These are phyloP conservation scores for Lagopus muta DNA, from an alignment of 2,113 vertebrate species.

Conservation along the genomic window DNA sequence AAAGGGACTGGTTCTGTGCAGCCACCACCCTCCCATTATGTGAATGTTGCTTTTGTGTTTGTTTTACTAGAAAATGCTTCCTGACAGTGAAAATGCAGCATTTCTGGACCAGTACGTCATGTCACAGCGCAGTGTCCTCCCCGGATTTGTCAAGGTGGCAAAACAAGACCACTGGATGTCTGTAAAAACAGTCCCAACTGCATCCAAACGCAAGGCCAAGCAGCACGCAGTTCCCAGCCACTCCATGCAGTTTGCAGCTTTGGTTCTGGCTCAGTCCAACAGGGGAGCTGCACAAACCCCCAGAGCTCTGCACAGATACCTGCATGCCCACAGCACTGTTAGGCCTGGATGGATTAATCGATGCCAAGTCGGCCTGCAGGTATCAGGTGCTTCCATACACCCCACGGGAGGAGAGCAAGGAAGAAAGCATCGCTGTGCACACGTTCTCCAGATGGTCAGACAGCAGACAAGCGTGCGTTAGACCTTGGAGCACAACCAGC, in stretches of 20 bases:
- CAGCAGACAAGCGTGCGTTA: not conserved
- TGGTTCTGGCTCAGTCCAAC: fast-evolving
- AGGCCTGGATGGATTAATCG: not conserved
- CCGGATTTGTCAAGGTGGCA: not conserved
- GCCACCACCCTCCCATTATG: not conserved
- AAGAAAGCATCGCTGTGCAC: not conserved
- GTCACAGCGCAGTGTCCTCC: not conserved
- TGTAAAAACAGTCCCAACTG: no score
- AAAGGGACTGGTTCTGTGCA: not conserved
- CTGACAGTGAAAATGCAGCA: not conserved
- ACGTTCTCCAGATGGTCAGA: not conserved
- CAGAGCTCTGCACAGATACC: not conserved
- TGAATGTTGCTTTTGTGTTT: not conserved
- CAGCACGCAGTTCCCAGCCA: not conserved
- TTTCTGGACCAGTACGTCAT: not conserved
- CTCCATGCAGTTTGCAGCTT: not conserved
- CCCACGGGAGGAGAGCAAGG: not conserved
- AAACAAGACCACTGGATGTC: not conserved
- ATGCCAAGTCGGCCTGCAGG: not conserved
- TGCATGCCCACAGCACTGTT: fast-evolving
- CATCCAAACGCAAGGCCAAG: not conserved
- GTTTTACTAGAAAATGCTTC: not conserved
- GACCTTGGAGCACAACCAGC: not conserved
- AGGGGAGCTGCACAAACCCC: not conserved
- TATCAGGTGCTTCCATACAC: not conserved